Evolutionary conservation across 2,888 invertebrate species (phyloP), one percentile per base, ranked within the genome.

Genomic region (Neocrepidodera transversa): DNA sequence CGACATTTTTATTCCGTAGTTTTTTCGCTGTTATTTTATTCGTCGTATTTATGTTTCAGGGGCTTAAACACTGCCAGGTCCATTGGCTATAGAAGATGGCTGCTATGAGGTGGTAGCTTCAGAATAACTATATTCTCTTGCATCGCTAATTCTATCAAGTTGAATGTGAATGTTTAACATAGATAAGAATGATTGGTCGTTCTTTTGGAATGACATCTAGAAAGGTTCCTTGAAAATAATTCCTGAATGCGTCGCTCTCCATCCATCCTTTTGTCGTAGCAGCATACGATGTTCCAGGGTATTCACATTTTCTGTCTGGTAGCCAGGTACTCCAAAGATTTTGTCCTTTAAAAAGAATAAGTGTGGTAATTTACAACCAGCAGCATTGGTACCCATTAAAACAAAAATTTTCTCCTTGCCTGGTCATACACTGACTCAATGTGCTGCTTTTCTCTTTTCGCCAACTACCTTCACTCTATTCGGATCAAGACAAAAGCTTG

Each of bases 401-500:
- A 42, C 52, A 30, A 14, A 38, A 38, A 52, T 42, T 11, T 52
- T 52, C 16, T 32, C 43, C 11, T 16, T 42, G 26, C 52, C 52
- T 7, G 52, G 38, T 16, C 32, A 42, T 4, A 16, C 23, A 17
- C 42, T 52, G 28, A 38, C 52, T 14, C n/a, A 36, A 42, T 30
- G 42, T 42, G 52, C 52, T 42, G 52, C 52, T 52, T 20, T 20
- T 30, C 20, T 43, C n/a, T n/a, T 30, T 30, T 30, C 10, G 5
- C 30, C 7, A 30, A 30, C 30, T 2, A 30, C 30, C 10, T 10
- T 30, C 10, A 30, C n/a, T n/a, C 60, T 45, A 32, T 36, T 43
- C 1, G 64, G 64, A 45, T 67, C 67, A 1, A 60, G 26, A 35
- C 64, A 64, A 45, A 65, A 62, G 54, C 57, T 65, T 8, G 63